Evolutionary conservation across 2,797 vertebrate genomes (phyloP).

Genomic region (Aulostomus chinensis): DNA sequence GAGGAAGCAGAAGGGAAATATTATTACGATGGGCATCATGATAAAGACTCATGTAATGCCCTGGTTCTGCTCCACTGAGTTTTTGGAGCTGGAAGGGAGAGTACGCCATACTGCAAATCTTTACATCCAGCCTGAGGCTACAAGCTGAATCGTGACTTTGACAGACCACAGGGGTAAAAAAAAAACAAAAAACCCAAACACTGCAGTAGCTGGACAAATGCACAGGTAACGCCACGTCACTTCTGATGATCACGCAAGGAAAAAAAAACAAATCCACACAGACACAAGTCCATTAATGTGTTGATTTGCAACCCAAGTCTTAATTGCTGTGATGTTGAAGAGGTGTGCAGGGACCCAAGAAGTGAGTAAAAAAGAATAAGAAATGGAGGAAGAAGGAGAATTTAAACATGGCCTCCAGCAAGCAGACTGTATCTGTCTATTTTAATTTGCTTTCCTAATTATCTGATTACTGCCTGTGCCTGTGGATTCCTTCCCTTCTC

Average conservation of each 20-base stretch:
- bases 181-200: conserved; percentile 42
- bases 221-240: conserved; percentile 19
- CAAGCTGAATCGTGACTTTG: conserved; percentile 33
- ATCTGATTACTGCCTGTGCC: conserved; percentile 73
- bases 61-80: conserved; percentile 14
- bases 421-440: conserved; percentile 72
- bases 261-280: conserved; percentile 5
- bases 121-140: conserved; percentile 38
- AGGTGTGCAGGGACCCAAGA: conserved; percentile 41
- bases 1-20: neutral
- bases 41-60: conserved; percentile 10
- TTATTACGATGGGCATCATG: conserved; percentile 20
- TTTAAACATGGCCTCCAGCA: conserved; percentile 62
- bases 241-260: conserved; percentile 9
- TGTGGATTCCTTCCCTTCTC: conserved; percentile 60
- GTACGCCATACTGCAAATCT: conserved; percentile 22
- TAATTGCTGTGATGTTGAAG: conserved; percentile 41
- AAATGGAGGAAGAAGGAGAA: conserved; percentile 29
- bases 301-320: conserved; percentile 24
- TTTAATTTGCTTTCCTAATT: conserved; percentile 81
- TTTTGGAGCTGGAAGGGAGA: conserved; percentile 14
- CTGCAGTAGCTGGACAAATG: conserved; percentile 16
- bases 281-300: conserved; percentile 43
- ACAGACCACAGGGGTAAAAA: conserved; percentile 5
- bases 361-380: conserved; percentile 24